Conservation (phyloP, 2,113 vertebrate genomes). For the Mirza zaza region DNA sequence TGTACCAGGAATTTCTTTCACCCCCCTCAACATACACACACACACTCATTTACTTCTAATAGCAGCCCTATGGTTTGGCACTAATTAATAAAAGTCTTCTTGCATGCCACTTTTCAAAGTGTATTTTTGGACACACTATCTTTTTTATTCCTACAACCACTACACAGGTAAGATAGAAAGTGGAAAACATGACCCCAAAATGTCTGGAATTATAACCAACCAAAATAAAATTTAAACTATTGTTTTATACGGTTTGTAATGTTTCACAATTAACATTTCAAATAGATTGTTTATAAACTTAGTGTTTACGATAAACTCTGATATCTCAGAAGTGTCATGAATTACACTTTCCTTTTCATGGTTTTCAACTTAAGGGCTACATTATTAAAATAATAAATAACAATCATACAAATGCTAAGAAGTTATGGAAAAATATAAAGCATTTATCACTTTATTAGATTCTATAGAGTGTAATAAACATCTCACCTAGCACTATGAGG, state of each 20-base stretch:
- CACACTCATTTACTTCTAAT: not conserved
- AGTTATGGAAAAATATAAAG: not conserved
- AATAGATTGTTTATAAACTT: not conserved
- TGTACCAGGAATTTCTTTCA: not conserved
- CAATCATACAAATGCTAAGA: not conserved
- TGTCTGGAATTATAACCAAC: not conserved
- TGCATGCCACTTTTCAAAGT: not conserved
- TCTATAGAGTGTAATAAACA: not conserved
- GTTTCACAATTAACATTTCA: not conserved
- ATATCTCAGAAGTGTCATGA: not conserved
- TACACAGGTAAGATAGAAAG: not conserved
- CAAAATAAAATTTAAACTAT: slow-evolving; percentile 3
- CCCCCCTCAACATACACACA: not conserved
- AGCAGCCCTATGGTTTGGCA: not conserved
- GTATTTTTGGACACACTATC: not conserved
- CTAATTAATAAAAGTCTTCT: not conserved
- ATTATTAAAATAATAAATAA: slow-evolving; percentile 25
- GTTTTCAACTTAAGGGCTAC: not conserved
- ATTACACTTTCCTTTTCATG: not conserved
- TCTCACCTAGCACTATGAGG: not conserved
- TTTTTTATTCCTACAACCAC: not conserved
- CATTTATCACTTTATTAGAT: slow-evolving; percentile 1
- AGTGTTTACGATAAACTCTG: not conserved
- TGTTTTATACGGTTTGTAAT: not conserved
- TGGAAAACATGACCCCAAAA: not conserved